Evolutionary conservation across 2,797 vertebrate species (phyloP).

Genomic region (Anguilla anguilla): DNA sequence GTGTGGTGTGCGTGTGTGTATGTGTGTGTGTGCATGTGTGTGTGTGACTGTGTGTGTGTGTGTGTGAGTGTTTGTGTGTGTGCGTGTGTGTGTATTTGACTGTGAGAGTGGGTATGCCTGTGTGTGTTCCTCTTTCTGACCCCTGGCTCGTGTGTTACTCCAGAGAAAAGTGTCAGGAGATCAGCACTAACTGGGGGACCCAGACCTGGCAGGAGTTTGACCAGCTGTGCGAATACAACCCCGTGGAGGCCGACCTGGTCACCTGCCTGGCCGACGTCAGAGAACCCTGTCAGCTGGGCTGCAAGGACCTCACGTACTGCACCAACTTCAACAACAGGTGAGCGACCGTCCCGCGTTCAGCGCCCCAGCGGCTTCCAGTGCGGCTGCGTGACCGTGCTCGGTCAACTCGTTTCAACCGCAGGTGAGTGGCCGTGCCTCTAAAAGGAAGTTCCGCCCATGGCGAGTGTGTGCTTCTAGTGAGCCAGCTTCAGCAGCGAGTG

Average conservation of each 20-base stretch:
- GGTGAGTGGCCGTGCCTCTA: background rate
- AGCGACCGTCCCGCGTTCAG: conserved; percentile 23
- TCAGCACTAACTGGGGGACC: conserved; percentile 96
- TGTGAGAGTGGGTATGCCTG: background rate
- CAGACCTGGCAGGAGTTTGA: conserved; percentile 98
- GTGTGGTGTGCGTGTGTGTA: background rate
- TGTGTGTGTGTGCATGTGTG: background rate
- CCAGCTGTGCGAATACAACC: conserved; percentile 93
- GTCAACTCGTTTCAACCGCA: background rate
- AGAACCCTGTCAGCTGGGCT: conserved; percentile 97
- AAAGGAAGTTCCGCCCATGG: conserved; percentile 11
- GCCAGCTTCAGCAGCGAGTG: background rate
- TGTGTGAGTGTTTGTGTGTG: background rate
- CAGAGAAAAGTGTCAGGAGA: conserved; percentile 93
- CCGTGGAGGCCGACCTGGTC: conserved; percentile 89
- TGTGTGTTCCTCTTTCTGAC: conserved; percentile 9
- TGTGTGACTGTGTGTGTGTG: background rate
- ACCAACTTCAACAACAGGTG: conserved; percentile 99
- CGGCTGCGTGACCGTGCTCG: background rate
- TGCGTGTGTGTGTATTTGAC: background rate
- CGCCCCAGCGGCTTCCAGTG: background rate
- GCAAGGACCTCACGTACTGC: conserved; percentile 93
- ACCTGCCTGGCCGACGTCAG: conserved; percentile 94
- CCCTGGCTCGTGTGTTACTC: background rate
- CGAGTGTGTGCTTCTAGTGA: background rate